Conservation (phyloP, 1,140 invertebrate genomes). For the Ganaspis sp. region DNA sequence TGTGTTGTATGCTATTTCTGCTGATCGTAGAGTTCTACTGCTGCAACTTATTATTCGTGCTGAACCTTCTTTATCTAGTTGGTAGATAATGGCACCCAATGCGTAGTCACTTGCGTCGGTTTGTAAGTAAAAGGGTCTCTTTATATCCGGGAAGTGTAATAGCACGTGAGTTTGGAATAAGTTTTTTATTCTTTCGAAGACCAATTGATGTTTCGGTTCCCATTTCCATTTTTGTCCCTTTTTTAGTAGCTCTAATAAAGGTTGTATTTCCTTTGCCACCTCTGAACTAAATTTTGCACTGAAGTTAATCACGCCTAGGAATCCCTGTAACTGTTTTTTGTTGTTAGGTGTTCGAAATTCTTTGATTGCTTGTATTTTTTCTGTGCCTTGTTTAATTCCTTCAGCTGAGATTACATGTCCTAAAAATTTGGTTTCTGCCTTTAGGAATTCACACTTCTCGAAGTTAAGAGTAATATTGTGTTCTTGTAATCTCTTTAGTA, state of each 20-base stretch:
- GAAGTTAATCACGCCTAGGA: neutral
- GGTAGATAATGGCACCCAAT: neutral
- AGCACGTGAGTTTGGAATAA: neutral
- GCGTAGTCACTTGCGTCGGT: neutral
- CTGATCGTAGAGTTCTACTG: neutral
- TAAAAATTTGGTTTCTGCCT: conserved; percentile 65
- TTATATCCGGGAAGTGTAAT: neutral
- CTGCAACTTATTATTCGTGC: neutral
- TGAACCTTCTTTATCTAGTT: neutral
- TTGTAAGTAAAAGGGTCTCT: neutral
- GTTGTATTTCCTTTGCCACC: neutral
- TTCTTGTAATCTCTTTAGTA: conserved; percentile 64
- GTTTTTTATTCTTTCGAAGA: neutral
- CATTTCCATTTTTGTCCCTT: conserved; percentile 2
- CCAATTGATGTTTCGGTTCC: neutral
- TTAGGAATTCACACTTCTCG: conserved; percentile 70
- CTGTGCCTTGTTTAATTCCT: neutral
- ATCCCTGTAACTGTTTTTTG: conserved; percentile 10
- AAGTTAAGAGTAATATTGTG: conserved; percentile 73
- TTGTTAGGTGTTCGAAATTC: neutral
- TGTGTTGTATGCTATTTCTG: neutral
- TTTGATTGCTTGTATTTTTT: neutral
- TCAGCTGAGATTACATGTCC: conserved; percentile 43
- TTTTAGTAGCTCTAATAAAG: neutral
- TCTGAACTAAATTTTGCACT: neutral